Percentiles rank a stretch among this genome's conserved stretches.
phyloP scores from a whole-genome alignment of 2,797 vertebrate species.

The Anabas testudineus region DNA sequence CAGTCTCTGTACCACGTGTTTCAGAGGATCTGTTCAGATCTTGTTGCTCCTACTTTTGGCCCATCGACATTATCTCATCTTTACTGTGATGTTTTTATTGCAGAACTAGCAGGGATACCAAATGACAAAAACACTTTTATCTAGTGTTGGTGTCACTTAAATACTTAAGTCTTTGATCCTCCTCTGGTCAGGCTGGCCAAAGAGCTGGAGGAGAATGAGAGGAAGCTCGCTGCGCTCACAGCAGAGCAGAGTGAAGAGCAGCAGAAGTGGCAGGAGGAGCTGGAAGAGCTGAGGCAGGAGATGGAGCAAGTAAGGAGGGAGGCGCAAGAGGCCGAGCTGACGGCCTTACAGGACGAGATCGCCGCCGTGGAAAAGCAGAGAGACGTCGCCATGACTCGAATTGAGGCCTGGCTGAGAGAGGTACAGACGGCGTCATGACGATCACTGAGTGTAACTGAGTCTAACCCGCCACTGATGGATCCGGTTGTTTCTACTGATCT shows the following conservation, averaged over 20 bases:
- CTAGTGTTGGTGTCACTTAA: too few species aligned
- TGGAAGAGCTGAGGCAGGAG: constrained; percentile 72
- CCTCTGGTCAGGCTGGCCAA: constrained; percentile 46
- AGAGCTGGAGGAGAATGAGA: constrained; percentile 63
- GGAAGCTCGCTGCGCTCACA: constrained; percentile 49
- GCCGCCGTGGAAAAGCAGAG: constrained; percentile 72
- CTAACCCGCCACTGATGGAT: too few species aligned
- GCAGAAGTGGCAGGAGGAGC: constrained; percentile 72
- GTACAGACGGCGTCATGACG: constrained; percentile 19
- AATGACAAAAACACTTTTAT: too few species aligned
- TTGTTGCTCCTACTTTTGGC: too few species aligned
- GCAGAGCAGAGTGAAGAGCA: constrained; percentile 74
- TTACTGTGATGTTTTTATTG: too few species aligned
- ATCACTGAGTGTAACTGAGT: fast-evolving
- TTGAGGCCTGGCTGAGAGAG: constrained; percentile 77
- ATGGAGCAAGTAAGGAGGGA: constrained; percentile 70
- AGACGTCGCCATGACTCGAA: constrained; percentile 63
- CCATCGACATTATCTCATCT: too few species aligned
- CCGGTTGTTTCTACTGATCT: too few species aligned
- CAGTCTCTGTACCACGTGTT: too few species aligned
- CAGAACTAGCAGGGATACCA: too few species aligned
- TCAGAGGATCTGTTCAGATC: too few species aligned
- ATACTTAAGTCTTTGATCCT: fast-evolving
- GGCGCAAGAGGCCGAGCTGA: constrained; percentile 64
- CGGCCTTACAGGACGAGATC: constrained; percentile 73